A percentile compares a stretch with the other conserved stretches of the same genome.
Conservation (phyloP, 2,797 vertebrate species). For the Knipowitschia caucasica region DNA sequence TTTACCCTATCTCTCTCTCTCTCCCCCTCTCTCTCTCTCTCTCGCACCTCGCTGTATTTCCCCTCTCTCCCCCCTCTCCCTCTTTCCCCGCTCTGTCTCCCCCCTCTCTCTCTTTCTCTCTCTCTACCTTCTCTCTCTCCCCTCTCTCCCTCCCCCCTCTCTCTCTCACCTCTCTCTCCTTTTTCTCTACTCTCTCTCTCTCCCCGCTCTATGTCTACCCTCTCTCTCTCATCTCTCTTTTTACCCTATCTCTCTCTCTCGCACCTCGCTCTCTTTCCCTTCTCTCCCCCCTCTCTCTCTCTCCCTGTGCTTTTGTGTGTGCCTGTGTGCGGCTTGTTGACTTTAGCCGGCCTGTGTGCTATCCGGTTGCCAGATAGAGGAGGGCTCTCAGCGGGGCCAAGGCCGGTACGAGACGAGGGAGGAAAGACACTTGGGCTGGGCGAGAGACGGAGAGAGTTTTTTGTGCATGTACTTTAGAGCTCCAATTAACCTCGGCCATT, state of each 20-base stretch:
- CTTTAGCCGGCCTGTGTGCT: constrained; percentile 67
- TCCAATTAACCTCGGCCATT: constrained; percentile 19
- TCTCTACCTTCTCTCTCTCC: neutral
- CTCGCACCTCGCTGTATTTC: too few relatives aligned
- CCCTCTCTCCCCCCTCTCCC: too few relatives aligned
- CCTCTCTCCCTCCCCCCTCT: neutral
- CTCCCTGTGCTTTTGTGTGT: constrained; percentile 37
- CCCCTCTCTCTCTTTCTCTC: constrained; percentile 12
- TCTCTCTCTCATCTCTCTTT: constrained; percentile 14
- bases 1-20: neutral
- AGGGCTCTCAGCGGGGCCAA: constrained; percentile 44
- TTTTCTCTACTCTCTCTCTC: neutral
- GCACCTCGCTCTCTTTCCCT: too few relatives aligned
- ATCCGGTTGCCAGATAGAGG: constrained; percentile 58
- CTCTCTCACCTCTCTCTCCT: too few relatives aligned
- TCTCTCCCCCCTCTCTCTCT: neutral
- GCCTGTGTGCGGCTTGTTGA: constrained; percentile 69
- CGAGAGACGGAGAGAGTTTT: constrained; percentile 35
- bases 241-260: neutral
- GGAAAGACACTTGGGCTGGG: constrained; percentile 38
- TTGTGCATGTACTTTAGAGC: constrained; percentile 28
- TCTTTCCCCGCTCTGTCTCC: constrained; percentile 28
- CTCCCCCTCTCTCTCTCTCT: neutral
- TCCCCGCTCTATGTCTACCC: constrained; percentile 8
- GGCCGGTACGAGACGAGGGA: constrained; percentile 49